phyloP scores from a whole-genome alignment of 2,888 invertebrate species.

The Drosophila colorata region DNA sequence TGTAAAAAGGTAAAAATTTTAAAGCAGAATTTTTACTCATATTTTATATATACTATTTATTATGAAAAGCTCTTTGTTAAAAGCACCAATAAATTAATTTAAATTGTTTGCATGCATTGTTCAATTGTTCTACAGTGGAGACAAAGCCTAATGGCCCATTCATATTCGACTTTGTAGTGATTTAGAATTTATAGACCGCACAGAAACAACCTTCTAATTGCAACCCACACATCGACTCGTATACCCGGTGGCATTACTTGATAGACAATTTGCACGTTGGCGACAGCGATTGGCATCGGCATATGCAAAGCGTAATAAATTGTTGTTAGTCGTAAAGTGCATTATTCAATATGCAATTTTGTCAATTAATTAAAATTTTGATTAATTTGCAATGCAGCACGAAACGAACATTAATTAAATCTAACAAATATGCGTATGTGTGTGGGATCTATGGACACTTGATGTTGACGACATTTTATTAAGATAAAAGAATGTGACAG shows the following conservation, averaged over 20 bases:
- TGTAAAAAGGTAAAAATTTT: background rate
- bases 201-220: constrained; percentile 45
- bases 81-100: constrained; percentile 10
- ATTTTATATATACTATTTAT: background rate
- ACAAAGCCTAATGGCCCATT: constrained; percentile 41
- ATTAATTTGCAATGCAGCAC: constrained; percentile 66
- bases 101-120: constrained; percentile 29
- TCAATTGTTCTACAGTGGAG: constrained; percentile 25
- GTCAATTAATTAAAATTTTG: constrained; percentile 75
- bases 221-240: constrained; percentile 39
- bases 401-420: constrained; percentile 67
- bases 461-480: constrained; percentile 18
- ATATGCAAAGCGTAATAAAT: constrained; percentile 64
- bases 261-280: constrained; percentile 73
- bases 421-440: constrained; percentile 28
- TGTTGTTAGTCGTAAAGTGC: constrained; percentile 65
- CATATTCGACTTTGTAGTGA: constrained; percentile 23
- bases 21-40: background rate
- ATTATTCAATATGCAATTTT: constrained; percentile 73
- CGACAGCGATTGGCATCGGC: constrained; percentile 72
- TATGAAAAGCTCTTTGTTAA: background rate
- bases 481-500: constrained; percentile 4
- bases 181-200: constrained; percentile 59
- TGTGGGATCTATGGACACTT: constrained; percentile 26
- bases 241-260: constrained; percentile 59